These are phyloP conservation scores for Monochamus saltuarius DNA, from an alignment of 1,140 invertebrate species.

Conservation along the genomic window DNA sequence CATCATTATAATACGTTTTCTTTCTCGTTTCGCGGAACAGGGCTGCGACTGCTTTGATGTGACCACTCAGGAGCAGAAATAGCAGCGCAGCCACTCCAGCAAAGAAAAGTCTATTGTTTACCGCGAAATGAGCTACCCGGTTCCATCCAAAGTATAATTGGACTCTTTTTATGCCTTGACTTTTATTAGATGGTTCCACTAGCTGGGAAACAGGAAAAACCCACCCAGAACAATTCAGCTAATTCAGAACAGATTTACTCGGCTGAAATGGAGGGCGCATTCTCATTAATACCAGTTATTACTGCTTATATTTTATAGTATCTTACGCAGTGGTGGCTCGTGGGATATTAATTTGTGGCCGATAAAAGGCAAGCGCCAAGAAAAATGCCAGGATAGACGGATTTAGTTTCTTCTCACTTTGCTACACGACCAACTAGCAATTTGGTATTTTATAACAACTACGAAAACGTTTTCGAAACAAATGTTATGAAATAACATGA, in stretches of 20 bases:
- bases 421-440: no score
- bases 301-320: constrained; percentile 15
- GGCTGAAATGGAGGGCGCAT: constrained; percentile 11
- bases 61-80: constrained; percentile 14
- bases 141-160: constrained; percentile 10
- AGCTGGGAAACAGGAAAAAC: constrained; percentile 6
- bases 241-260: constrained; percentile 19
- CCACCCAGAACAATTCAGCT: constrained; percentile 18
- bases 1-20: not conserved
- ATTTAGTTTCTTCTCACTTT: no score
- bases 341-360: no score
- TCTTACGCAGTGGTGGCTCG: not conserved
- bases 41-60: constrained; percentile 4
- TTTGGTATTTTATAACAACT: no score
- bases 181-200: constrained; percentile 15
- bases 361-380: no score
- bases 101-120: constrained; percentile 15
- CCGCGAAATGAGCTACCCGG: constrained; percentile 7
- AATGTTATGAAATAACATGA: no score
- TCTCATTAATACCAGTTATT: constrained; percentile 20
- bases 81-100: constrained; percentile 1
- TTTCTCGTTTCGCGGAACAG: not conserved
- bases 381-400: no score
- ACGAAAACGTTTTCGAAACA: no score
- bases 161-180: constrained; percentile 16